These are phyloP conservation scores for Diploscapter pachys DNA, from an alignment of 1,140 invertebrate species.

Conservation along the genomic window DNA sequence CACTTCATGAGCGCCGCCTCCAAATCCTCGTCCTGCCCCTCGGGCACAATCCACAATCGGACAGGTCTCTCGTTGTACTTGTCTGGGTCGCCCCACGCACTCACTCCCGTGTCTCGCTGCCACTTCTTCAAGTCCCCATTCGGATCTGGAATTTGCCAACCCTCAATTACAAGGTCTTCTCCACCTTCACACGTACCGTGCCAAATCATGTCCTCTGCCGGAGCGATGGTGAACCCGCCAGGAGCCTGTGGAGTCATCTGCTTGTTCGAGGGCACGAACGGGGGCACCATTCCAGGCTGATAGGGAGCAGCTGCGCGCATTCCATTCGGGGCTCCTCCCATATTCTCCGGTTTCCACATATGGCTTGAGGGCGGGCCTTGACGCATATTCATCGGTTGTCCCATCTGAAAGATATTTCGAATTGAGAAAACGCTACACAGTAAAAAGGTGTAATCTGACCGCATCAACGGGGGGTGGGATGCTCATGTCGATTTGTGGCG, in stretches of 20 bases:
- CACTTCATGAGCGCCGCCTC: slow-evolving; percentile 24
- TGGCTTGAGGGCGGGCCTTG: slow-evolving; percentile 2
- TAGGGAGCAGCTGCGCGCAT: slow-evolving; percentile 6
- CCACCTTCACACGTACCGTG: slow-evolving; percentile 7
- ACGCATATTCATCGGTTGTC: slow-evolving; percentile 10
- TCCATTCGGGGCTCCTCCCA: slow-evolving; percentile 28
- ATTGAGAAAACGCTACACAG: neutral
- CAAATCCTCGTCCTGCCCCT: slow-evolving; percentile 30
- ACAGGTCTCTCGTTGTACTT: slow-evolving; percentile 18
- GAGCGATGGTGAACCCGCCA: slow-evolving; percentile 19
- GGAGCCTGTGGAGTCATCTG: neutral
- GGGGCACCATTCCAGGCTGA: slow-evolving; percentile 9
- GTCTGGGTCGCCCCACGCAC: slow-evolving; percentile 31
- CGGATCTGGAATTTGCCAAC: neutral
- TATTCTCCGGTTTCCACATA: slow-evolving; percentile 25
- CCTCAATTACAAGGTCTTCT: no score
- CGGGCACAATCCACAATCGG: slow-evolving; percentile 22
- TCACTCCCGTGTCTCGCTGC: slow-evolving; percentile 35
- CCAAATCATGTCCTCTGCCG: slow-evolving; percentile 29
- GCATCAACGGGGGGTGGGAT: slow-evolving; percentile 33
- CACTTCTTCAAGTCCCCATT: slow-evolving; percentile 36
- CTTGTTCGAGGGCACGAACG: slow-evolving; percentile 10
- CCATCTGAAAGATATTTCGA: slow-evolving; percentile 14
- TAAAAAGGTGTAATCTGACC: neutral
- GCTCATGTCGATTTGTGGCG: slow-evolving; percentile 30